Base-by-base conservation (phyloP, 2,113 vertebrate species). In the Sturnira hondurensis region DNA sequence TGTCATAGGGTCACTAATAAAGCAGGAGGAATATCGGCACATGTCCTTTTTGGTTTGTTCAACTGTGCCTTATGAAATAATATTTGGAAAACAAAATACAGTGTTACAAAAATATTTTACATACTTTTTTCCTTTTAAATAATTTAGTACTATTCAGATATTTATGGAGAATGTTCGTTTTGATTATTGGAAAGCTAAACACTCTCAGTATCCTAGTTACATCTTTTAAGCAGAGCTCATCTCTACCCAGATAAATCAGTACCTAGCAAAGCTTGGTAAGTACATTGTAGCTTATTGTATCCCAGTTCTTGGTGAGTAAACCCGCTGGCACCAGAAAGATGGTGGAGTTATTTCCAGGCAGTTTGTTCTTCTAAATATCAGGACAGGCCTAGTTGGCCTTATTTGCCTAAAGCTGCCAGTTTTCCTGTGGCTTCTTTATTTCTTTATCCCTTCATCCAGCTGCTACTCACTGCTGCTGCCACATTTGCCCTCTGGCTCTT, bases 401-500 rank as follows among this genome's bases (percentile, higher is more conserved):
- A 1, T 9, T 10, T 24, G n/a, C 88, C 94, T 92, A 76, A 89
- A 93, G 95, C 96, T 96, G 96, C 96, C 96, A 92, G 2, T 96
- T 96, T 97, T 87, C 97, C 89, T 92, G 93, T 71, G 97, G 97
- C 56, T 97, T 86, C 96, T 97, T 96, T 93, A 90, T 94, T 97
- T 97, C 80, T 86, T 95, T 82, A 88, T 93, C 94, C 91, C 74
- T 91, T 86, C 71, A 97, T 97, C 93, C 95, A 96, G 97, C 96
- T 96, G 93, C 97, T 97, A 16, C 86, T 96, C 86, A n/a, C 91
- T 58, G 93, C 95, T 93, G 0, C 87, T 73, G 95, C 94, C 93
- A 93, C 81, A 90, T 94, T 92, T 96, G 96, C 97, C 97, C 97
- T 98, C 96, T 92, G 93, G 96, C 96, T 97, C 91, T 0, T 33